Evolutionary conservation across 1,140 invertebrate genomes (phyloP), one percentile per base, ranked within the genome.

Genomic region (Drosophila funebris): DNA sequence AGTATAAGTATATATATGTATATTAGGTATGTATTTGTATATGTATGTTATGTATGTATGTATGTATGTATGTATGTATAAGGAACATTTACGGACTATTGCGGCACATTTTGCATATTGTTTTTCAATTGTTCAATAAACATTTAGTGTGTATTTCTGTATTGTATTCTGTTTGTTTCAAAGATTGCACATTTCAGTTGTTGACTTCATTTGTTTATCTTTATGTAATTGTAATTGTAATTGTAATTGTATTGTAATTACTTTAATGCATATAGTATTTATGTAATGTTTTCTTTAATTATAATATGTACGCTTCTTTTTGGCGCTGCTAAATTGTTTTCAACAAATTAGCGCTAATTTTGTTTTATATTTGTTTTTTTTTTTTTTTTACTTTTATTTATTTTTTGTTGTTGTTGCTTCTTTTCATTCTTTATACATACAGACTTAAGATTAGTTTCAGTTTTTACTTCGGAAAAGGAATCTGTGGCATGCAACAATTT

Each of bases 31-130:
- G 18, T 52, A 29, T 41, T 31, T 44, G 11, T 61, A 46, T 36
- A 39, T 39, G 44, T 29, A 56, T 75, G 58, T 39, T 62, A 39
- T 36, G 27, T 43, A 46, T 62, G 18, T 52, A 29, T 41, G 16
- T 44, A 6, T 61, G 36, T 36, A 39, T 39, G 44, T 29, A 56
- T 75, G 58, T 39, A 66, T 58, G 64, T 85, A 76, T 89, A 85
- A 85, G 81, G 82, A 85, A 85, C 81, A 87, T 85, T 85, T 85
- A 76, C 75, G 73, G 75, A 83, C 83, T 87, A 88, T 88, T 88
- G 70, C 75, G 75, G 78, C 78, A 87, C 73, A 87, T 82, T 73
- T 88, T 83, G 75, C 71, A 79, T 73, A 84, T 61, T 74, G 46
- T 70, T 79, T 64, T 73, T 33, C 7, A 36, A 36, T 46, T 48